Percentiles rank a stretch among this genome's conserved stretches.
Evolutionary conservation across 2,797 vertebrate genomes (phyloP).

Genomic region (Typhlichthys eigenmanni): DNA sequence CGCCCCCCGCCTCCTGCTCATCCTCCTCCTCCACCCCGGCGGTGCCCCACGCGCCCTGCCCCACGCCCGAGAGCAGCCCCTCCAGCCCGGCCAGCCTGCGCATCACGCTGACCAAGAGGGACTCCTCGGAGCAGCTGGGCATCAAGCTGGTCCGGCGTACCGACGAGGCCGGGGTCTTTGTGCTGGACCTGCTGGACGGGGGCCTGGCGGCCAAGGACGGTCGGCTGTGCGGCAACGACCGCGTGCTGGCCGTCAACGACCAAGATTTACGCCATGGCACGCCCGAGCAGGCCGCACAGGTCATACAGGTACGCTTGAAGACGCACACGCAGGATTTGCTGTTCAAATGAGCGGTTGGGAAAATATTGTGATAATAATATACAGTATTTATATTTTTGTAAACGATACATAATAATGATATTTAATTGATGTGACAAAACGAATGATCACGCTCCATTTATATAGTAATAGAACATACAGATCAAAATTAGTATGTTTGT

Average conservation of each 20-base stretch:
- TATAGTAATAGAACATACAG: background rate
- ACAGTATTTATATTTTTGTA: too few species aligned
- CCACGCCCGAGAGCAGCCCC: conserved; percentile 73
- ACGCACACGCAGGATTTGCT: too few species aligned
- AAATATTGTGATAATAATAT: too few species aligned
- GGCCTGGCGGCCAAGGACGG: conserved; percentile 94
- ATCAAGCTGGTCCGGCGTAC: conserved; percentile 96
- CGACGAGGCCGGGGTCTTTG: conserved; percentile 94
- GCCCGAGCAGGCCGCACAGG: conserved; percentile 94
- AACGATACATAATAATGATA: too few species aligned
- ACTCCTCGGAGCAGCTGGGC: conserved; percentile 93
- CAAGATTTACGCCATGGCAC: conserved; percentile 95
- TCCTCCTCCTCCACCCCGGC: conserved; percentile 72
- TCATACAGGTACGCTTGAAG: conserved; percentile 87
- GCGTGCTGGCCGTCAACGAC: conserved; percentile 92
- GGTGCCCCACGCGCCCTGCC: conserved; percentile 57
- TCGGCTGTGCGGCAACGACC: conserved; percentile 90
- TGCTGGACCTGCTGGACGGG: conserved; percentile 93
- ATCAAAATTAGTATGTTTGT: background rate
- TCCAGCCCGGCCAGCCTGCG: conserved; percentile 82
- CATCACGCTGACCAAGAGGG: conserved; percentile 90
- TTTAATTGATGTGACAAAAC: too few species aligned
- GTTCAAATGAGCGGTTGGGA: background rate
- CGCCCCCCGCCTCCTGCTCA: conserved; percentile 75
- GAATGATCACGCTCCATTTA: background rate